These are phyloP conservation scores for Anguilla megastoma DNA, from an alignment of 2,797 vertebrate genomes.

Conservation along the genomic window DNA sequence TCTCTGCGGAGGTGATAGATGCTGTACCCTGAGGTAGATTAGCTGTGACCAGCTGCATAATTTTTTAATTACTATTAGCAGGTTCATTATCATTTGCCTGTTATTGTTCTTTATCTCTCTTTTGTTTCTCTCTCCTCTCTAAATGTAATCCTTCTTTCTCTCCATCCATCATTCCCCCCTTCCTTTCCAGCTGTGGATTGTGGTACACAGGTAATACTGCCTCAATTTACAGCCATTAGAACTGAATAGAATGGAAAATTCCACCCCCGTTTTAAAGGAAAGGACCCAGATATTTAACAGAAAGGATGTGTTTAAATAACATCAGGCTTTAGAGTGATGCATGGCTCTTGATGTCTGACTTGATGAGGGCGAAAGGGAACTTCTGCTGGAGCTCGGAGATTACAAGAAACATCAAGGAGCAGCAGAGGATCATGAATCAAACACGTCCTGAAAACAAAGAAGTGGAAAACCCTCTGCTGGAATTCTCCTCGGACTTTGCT, in stretches of 20 bases:
- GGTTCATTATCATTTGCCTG: constrained; percentile 30
- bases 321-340: not conserved
- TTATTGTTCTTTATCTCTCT: not conserved
- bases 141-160: not conserved
- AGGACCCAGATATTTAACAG: constrained; percentile 4
- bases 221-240: not conserved
- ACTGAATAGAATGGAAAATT: not conserved
- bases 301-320: not conserved
- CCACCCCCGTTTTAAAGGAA: not conserved
- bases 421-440: not conserved
- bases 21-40: constrained; percentile 52
- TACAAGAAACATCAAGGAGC: not conserved
- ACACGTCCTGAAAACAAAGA: not conserved
- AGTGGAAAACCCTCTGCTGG: not conserved
- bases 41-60: constrained; percentile 53
- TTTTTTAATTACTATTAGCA: constrained; percentile 62
- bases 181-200: not conserved
- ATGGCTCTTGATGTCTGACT: constrained; percentile 4
- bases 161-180: not conserved
- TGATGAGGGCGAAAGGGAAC: not conserved
- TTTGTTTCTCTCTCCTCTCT: not conserved
- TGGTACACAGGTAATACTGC: not conserved
- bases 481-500: not conserved
- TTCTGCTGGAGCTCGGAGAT: constrained; percentile 2
- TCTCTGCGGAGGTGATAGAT: constrained; percentile 61